Percentiles rank a stretch among this genome's conserved stretches.
phyloP scores from a whole-genome alignment of 2,113 vertebrate species.

The Albula goreensis region DNA sequence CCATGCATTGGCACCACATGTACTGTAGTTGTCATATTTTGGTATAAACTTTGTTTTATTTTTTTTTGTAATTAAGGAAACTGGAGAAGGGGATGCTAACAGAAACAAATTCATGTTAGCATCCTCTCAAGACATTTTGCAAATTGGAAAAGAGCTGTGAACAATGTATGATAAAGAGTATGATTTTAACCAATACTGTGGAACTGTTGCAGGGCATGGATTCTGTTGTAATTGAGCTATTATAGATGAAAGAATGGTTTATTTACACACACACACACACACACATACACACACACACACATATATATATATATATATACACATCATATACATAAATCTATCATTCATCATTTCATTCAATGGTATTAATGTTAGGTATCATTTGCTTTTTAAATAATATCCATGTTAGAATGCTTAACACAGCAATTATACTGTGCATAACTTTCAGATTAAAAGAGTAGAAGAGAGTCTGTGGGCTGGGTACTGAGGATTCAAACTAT shows the following conservation, averaged over 20 bases:
- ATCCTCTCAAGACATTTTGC: background rate
- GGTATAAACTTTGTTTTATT: background rate
- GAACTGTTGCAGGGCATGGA: background rate
- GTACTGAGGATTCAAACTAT: too few species aligned
- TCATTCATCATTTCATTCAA: background rate
- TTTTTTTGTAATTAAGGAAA: background rate
- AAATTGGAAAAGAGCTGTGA: background rate
- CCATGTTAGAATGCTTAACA: too few species aligned
- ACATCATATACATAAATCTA: background rate
- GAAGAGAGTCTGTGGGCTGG: too few species aligned
- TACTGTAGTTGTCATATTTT: background rate
- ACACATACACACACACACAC: too few species aligned
- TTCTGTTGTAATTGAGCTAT: too few species aligned
- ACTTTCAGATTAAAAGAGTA: too few species aligned
- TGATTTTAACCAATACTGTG: background rate
- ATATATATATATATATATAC: too few species aligned
- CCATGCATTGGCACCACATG: conserved; percentile 22
- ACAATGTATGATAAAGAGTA: background rate
- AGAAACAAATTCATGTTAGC: background rate
- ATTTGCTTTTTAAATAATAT: too few species aligned
- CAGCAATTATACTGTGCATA: too few species aligned
- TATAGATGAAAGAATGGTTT: too few species aligned
- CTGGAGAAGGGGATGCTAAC: background rate
- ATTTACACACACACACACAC: too few species aligned
- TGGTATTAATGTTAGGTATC: too few species aligned